Conservation (phyloP, 2,797 vertebrate species). For the Pseudocheirus occidentalis region DNA sequence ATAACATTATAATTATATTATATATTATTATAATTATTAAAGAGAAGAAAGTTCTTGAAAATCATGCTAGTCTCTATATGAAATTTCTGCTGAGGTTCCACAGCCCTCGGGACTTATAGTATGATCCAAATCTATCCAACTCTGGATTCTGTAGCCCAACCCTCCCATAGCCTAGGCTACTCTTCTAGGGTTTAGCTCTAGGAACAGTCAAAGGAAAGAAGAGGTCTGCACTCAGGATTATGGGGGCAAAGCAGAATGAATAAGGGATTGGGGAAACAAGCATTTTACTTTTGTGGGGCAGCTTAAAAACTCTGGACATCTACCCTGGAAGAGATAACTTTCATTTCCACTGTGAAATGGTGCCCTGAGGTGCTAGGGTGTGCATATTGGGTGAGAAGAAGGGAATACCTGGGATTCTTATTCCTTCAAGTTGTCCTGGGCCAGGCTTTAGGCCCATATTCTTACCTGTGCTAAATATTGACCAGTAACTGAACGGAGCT, state of each 20-base stretch:
- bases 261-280: background rate
- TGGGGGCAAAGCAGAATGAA: background rate
- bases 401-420: background rate
- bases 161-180: background rate
- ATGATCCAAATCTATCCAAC: background rate
- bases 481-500: conserved; percentile 70
- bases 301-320: background rate
- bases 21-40: background rate
- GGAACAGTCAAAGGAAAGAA: background rate
- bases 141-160: background rate
- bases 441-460: background rate
- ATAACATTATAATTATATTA: no score
- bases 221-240: background rate
- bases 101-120: background rate
- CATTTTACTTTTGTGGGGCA: background rate
- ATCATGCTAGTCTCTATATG: background rate
- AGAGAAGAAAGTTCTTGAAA: background rate
- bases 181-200: background rate
- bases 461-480: conserved; percentile 80
- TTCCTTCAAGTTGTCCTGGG: background rate
- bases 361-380: background rate
- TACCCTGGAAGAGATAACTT: background rate
- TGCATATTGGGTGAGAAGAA: background rate
- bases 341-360: background rate
- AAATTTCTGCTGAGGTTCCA: background rate